A percentile compares a stretch with the other conserved stretches of the same genome.
phyloP scores from a whole-genome alignment of 2,888 invertebrate genomes.

The Rhamphomyia laevipes region DNA sequence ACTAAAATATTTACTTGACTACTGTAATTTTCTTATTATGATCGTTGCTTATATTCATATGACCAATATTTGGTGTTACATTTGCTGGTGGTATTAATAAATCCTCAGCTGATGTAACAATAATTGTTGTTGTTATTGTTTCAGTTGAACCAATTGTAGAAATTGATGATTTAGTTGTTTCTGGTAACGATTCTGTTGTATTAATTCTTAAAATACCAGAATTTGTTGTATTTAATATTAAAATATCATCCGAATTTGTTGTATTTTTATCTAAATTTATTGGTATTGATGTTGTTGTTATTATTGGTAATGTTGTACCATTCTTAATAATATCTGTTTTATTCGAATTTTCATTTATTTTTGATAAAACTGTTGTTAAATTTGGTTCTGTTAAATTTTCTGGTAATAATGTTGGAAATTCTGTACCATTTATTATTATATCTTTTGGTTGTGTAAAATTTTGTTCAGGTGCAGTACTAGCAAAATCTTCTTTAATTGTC shows the following conservation, averaged over 20 bases:
- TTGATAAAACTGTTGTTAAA: background rate
- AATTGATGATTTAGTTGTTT: background rate
- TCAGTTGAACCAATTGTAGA: background rate
- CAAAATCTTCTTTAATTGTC: no score
- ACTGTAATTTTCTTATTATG: background rate
- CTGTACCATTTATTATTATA: background rate
- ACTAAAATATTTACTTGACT: background rate
- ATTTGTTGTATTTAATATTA: background rate
- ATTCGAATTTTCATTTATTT: background rate
- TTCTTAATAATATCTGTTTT: background rate
- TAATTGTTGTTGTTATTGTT: background rate
- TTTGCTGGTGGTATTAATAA: constrained; percentile 1
- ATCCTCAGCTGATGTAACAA: background rate
- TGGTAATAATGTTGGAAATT: background rate
- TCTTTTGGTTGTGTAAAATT: background rate
- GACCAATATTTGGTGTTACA: constrained; percentile 1
- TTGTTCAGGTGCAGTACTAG: background rate
- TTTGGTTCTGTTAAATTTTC: background rate
- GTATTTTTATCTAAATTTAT: background rate
- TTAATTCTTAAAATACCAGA: background rate
- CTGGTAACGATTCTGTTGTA: background rate
- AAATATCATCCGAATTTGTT: no score
- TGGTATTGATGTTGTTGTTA: background rate
- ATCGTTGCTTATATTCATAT: background rate
- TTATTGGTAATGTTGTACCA: background rate